A percentile compares a stretch with the other conserved stretches of the same genome.
These are phyloP conservation scores for Xenops minutus DNA, from an alignment of 2,797 vertebrate species.

Conservation along the genomic window DNA sequence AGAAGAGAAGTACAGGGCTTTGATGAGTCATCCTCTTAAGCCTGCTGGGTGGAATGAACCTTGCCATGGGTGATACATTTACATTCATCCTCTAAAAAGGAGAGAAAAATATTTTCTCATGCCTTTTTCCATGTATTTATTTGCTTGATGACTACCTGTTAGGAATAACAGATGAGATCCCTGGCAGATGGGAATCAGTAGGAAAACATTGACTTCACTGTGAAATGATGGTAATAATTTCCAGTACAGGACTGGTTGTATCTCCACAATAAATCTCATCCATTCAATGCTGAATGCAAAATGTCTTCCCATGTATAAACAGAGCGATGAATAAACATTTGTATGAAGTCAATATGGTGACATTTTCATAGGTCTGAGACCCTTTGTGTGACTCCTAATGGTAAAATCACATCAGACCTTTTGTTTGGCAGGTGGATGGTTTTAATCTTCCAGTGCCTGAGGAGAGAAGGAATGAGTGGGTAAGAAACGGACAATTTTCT, in stretches of 20 bases:
- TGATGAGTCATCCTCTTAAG: conserved; percentile 62
- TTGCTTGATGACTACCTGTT: conserved; percentile 16
- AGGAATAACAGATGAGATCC: conserved; percentile 27
- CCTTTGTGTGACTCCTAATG: not conserved
- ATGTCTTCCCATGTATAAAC: not conserved
- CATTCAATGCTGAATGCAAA: not conserved
- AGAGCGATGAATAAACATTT: not conserved
- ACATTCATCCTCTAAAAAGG: conserved; percentile 1
- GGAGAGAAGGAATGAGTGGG: not conserved
- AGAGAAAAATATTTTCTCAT: conserved; percentile 31
- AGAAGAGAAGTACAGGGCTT: conserved; percentile 28
- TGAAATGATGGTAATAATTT: not conserved
- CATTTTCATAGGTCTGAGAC: conserved; percentile 63
- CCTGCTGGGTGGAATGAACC: conserved; percentile 29
- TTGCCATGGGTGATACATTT: conserved; percentile 27
- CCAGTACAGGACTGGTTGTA: not conserved
- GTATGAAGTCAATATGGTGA: conserved; percentile 39
- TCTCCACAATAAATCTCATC: not conserved
- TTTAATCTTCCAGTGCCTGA: conserved; percentile 18
- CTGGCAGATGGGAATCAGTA: not conserved
- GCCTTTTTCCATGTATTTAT: conserved; percentile 22
- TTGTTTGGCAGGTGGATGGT: not conserved
- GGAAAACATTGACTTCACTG: not conserved
- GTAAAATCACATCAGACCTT: conserved; percentile 57
- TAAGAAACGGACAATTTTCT: not conserved